Base-by-base conservation (phyloP, 2,888 invertebrate species). In the Chaetogeoica ovagalla region DNA sequence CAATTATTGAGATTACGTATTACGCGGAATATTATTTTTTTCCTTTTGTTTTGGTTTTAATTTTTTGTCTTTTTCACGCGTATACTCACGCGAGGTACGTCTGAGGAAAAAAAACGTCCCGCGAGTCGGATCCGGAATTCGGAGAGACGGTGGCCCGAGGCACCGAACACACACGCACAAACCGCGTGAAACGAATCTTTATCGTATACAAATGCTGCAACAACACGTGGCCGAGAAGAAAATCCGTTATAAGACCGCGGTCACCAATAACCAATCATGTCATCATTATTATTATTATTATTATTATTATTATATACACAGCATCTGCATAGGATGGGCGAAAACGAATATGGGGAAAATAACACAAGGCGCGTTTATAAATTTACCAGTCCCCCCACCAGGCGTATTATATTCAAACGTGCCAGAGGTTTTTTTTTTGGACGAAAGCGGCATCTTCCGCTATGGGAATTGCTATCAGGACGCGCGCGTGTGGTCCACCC, bases 221-320 rank as follows among this genome's bases (percentile, higher is more conserved):
- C 30, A 30, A n/a, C 39, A 74, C 30, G 43, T 57, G 21, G 30
- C 13, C 52, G 37, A 63, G n/a, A n/a, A 30, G 30, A 79, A 63
- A 71, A 71, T 71, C 69, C 79, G 79, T 79, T 79, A 79, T 79
- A 79, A 63, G 57, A 79, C 62, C 70, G 71, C 79, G 70, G n/a
- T n/a, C n/a, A 71, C 79, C n/a, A n/a, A n/a, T n/a, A n/a, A 79
- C 69, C 57, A 70, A 79, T 70, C 69, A 55, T 21, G 57, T 57
- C 21, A 43, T 66, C 19, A 55, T 55, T 37, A 39, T 19, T 52
- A 30, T 30, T 30, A 30, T 30, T 30, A 30, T 30, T 30, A 30
- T 66, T 75, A 43, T 66, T 30, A 55, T 55, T 37, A 39, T 19
- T 52, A 30, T 19, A n/a, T 8, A 23, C 21, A 15, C n/a, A 7